Evolutionary conservation across 2,888 invertebrate genomes (phyloP).

Genomic region (Ennomos quercinarius): DNA sequence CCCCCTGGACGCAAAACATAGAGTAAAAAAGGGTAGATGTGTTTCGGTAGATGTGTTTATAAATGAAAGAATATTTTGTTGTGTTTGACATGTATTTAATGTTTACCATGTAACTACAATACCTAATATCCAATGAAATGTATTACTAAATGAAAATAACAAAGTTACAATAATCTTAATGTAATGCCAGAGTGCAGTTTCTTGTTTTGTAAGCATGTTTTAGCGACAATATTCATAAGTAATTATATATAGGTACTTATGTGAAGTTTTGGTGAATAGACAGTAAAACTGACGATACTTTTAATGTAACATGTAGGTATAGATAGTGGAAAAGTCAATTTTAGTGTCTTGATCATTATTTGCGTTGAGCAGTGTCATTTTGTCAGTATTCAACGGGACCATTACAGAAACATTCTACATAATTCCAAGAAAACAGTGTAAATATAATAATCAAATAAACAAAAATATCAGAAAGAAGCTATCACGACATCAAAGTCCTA

Average conservation of each 20-base stretch:
- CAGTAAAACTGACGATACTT: slow-evolving; percentile 47
- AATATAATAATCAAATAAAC: slow-evolving; percentile 18
- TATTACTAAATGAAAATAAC: slow-evolving; percentile 64
- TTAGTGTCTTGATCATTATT: slow-evolving; percentile 29
- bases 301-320: neutral
- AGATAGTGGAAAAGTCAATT: slow-evolving; percentile 17
- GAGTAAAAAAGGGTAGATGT: slow-evolving; percentile 9
- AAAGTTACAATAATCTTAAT: slow-evolving; percentile 62
- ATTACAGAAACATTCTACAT: slow-evolving; percentile 39
- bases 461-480: slow-evolving; percentile 56
- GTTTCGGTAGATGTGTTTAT: slow-evolving; percentile 55
- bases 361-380: slow-evolving; percentile 52
- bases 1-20: too few species aligned
- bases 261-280: slow-evolving; percentile 43
- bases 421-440: slow-evolving; percentile 53
- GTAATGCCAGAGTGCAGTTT: slow-evolving; percentile 71
- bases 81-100: slow-evolving; percentile 85
- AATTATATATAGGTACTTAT: slow-evolving; percentile 28
- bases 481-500: slow-evolving; percentile 81
- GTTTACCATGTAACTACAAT: slow-evolving; percentile 81
- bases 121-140: slow-evolving; percentile 74
- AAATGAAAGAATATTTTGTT: slow-evolving; percentile 82
- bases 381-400: slow-evolving; percentile 41
- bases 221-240: slow-evolving; percentile 40
- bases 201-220: slow-evolving; percentile 57